Conservation (phyloP, 2,888 invertebrate genomes). For the Cyaniris semiargus region DNA sequence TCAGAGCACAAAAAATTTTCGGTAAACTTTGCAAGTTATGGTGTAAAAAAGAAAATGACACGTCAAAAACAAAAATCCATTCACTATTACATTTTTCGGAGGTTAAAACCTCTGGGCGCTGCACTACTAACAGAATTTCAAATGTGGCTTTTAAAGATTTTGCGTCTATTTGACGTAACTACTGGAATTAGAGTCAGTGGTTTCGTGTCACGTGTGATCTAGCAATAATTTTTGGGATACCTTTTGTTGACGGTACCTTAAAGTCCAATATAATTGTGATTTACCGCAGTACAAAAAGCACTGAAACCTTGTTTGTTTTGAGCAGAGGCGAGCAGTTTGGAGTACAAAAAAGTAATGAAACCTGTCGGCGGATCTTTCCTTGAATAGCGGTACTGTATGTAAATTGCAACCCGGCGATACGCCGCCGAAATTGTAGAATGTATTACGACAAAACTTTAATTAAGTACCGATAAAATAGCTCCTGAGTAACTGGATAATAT, state of each 20-base stretch:
- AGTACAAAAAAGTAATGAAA: conserved; percentile 68
- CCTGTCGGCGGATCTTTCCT: conserved; percentile 58
- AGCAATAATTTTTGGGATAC: background rate
- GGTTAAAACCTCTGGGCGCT: too few relatives aligned
- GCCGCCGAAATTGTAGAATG: conserved; percentile 51
- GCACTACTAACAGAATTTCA: too few relatives aligned
- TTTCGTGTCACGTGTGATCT: background rate
- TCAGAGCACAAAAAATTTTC: too few relatives aligned
- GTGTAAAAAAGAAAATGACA: too few relatives aligned
- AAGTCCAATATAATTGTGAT: conserved; percentile 38
- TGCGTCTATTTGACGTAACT: background rate
- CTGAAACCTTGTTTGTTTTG: conserved; percentile 73
- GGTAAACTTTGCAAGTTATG: too few relatives aligned
- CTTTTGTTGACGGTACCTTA: conserved; percentile 34
- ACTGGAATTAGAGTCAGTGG: background rate
- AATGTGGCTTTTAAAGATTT: background rate
- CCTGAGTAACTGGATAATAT: background rate
- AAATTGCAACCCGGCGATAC: conserved; percentile 62
- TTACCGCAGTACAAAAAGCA: conserved; percentile 47
- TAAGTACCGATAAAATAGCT: conserved; percentile 20
- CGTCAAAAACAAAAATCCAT: too few relatives aligned
- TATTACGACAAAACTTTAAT: conserved; percentile 26
- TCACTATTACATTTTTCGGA: too few relatives aligned
- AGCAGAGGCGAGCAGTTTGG: conserved; percentile 44
- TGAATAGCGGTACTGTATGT: conserved; percentile 74